Evolutionary conservation across 1,140 invertebrate species (phyloP).

Genomic region (Diorhabda carinulata): DNA sequence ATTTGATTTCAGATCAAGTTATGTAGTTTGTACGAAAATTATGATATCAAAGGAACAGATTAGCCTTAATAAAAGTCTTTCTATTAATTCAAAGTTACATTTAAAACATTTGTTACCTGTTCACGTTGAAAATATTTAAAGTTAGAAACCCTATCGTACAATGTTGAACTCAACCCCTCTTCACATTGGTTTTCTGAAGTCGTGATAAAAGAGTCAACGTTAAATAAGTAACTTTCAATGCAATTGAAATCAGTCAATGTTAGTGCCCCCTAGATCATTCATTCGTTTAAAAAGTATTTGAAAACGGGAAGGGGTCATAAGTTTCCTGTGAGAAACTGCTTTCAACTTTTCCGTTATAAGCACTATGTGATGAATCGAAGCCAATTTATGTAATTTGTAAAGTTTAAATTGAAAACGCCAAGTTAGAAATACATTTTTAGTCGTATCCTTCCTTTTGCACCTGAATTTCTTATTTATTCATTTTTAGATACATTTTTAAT

Average conservation of each 20-base stretch:
- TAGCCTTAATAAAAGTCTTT: no score
- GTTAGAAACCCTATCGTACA: no score
- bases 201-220: no score
- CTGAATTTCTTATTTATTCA: neutral
- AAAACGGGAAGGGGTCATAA: neutral
- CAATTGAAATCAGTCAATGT: neutral
- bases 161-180: no score
- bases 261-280: neutral
- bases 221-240: neutral
- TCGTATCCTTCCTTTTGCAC: neutral
- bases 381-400: constrained; percentile 11
- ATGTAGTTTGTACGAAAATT: no score
- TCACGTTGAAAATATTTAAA: no score
- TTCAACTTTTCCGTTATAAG: constrained; percentile 2
- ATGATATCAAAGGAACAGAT: no score
- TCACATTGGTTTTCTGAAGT: no score
- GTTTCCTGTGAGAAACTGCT: neutral
- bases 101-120: no score
- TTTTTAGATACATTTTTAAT: neutral
- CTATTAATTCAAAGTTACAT: no score
- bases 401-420: constrained; percentile 10
- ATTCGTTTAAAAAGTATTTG: constrained; percentile 1
- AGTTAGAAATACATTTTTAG: constrained; percentile 4
- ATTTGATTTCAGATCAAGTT: no score
- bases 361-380: neutral